Percentiles rank a stretch among this genome's conserved stretches.
phyloP scores from a whole-genome alignment of 92 coral and sea anemone genomes.

The Nematostella vectensis region DNA sequence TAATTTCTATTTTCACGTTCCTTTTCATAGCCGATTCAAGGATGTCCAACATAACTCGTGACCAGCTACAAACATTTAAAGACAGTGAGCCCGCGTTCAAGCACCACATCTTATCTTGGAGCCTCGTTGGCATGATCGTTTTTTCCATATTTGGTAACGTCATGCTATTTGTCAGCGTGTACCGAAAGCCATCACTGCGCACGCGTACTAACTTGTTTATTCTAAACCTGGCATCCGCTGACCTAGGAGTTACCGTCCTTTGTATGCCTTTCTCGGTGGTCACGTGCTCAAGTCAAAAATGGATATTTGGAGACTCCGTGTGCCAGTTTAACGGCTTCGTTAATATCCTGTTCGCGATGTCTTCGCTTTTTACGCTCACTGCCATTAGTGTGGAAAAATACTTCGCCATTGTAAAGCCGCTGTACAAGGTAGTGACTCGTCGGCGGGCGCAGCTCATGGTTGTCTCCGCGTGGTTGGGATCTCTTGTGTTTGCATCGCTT shows the following conservation, averaged over 20 bases:
- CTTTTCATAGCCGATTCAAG: background rate
- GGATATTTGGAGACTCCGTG: conserved; percentile 57
- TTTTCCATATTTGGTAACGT: conserved; percentile 60
- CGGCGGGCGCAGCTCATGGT: conserved; percentile 43
- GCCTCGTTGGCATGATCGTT: conserved; percentile 40
- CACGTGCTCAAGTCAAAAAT: conserved; percentile 41
- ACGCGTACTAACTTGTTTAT: conserved; percentile 76
- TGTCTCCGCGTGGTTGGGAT: conserved; percentile 53
- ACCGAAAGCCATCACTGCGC: conserved; percentile 46
- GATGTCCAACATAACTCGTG: background rate
- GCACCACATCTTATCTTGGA: conserved; percentile 24
- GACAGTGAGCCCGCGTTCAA: conserved; percentile 35
- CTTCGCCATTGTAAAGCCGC: conserved; percentile 64
- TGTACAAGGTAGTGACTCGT: conserved; percentile 48
- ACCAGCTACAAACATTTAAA: too few species aligned
- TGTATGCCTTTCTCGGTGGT: conserved; percentile 69
- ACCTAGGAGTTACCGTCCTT: conserved; percentile 46
- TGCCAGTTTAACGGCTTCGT: conserved; percentile 66
- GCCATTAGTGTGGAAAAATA: conserved; percentile 71
- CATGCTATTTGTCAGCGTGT: conserved; percentile 38
- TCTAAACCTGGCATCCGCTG: conserved; percentile 61
- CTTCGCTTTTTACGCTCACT: conserved; percentile 56
- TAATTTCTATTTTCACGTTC: too few species aligned
- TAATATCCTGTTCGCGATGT: conserved; percentile 45
- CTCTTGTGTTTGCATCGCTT: conserved; percentile 36